phyloP scores from a whole-genome alignment of 2,113 vertebrate genomes.

The Sceloporus undulatus region DNA sequence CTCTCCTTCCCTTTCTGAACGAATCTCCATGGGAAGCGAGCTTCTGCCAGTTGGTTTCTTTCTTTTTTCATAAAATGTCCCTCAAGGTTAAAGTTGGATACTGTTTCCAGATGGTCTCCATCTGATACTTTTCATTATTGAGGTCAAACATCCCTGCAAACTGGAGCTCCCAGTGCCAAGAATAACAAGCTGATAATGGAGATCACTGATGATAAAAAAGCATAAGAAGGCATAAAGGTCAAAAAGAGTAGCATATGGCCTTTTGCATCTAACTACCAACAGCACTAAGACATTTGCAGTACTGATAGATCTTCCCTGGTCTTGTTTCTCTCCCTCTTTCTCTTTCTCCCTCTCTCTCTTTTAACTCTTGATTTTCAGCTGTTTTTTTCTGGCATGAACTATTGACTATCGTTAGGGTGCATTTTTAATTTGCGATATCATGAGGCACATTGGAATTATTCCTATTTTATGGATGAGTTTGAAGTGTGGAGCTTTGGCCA shows the following conservation, averaged over 20 bases:
- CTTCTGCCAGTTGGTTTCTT: constrained; percentile 67
- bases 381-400: background rate
- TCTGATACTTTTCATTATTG: constrained; percentile 79
- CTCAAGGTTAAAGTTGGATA: constrained; percentile 82
- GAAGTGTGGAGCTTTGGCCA: background rate
- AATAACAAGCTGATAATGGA: constrained; percentile 76
- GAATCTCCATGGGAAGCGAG: constrained; percentile 49
- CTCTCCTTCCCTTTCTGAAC: accelerated
- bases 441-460: background rate
- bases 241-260: constrained; percentile 78
- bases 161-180: constrained; percentile 73
- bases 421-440: background rate
- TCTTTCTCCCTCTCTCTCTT: background rate
- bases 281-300: constrained; percentile 58
- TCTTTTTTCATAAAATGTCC: constrained; percentile 52
- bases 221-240: constrained; percentile 73
- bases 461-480: too few relatives aligned
- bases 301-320: too few relatives aligned
- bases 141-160: constrained; percentile 67
- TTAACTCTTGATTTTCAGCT: background rate
- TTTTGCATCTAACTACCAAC: constrained; percentile 42
- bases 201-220: constrained; percentile 70
- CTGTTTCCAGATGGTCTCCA: constrained; percentile 82
- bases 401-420: background rate
- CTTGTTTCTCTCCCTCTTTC: background rate